phyloP scores from a whole-genome alignment of 2,797 vertebrate species.

The Tapirus indicus region DNA sequence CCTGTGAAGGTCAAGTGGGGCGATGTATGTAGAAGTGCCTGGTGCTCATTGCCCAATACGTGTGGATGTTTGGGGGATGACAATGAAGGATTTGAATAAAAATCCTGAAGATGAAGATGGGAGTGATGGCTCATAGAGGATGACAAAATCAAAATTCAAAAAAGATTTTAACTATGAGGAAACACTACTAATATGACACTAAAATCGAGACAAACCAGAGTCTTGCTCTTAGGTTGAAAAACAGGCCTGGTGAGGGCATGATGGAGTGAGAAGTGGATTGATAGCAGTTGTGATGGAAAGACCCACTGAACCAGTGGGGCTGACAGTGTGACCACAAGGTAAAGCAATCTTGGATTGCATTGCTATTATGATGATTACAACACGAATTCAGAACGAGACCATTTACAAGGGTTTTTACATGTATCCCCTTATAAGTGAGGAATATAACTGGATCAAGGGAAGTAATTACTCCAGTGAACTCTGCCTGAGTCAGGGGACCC shows the following conservation, averaged over 20 bases:
- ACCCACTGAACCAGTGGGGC: background rate
- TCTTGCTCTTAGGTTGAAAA: background rate
- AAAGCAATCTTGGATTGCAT: background rate
- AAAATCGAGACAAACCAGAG: slow-evolving; percentile 33
- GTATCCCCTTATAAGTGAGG: background rate
- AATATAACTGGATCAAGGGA: background rate
- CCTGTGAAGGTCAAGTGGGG: background rate
- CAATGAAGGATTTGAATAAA: slow-evolving; percentile 35
- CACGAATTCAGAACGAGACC: background rate
- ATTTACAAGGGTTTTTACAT: background rate
- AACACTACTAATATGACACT: background rate
- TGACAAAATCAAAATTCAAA: slow-evolving; percentile 43
- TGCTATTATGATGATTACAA: background rate
- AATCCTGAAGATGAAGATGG: slow-evolving; percentile 1
- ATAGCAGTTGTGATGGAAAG: background rate
- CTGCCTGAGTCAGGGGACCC: background rate
- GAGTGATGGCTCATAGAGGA: background rate
- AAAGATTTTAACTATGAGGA: background rate
- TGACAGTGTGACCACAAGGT: background rate
- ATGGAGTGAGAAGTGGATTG: background rate
- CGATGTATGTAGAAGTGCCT: background rate
- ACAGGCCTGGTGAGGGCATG: background rate
- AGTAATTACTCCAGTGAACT: background rate
- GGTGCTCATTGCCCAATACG: background rate
- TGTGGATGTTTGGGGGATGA: background rate